Percentiles rank a stretch among this genome's conserved stretches.
phyloP scores from a whole-genome alignment of 2,113 vertebrate species.

The Lamprotornis superbus region DNA sequence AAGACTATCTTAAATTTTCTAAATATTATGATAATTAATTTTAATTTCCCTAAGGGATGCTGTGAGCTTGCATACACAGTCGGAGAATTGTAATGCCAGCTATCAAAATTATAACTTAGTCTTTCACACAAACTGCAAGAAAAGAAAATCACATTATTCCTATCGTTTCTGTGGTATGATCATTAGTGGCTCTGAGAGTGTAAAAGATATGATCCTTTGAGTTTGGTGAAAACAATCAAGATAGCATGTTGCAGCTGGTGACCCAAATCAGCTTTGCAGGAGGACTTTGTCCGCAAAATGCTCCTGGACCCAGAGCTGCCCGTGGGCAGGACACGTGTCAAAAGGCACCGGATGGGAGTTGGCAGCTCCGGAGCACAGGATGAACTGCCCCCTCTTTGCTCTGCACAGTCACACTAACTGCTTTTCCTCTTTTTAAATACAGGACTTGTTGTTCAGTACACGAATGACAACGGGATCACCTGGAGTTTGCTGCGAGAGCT shows the following conservation, averaged over 20 bases:
- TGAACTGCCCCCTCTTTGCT: not conserved
- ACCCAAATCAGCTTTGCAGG: not conserved
- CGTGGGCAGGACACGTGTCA: not conserved
- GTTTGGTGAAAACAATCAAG: not conserved
- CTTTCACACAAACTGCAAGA: not conserved
- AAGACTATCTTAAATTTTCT: not conserved
- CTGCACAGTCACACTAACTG: not conserved
- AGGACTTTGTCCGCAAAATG: not conserved
- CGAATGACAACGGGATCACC: conserved; percentile 90
- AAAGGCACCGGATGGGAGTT: accelerated
- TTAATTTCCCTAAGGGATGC: not conserved
- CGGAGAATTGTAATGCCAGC: not conserved
- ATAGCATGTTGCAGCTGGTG: not conserved
- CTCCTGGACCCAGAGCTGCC: not conserved
- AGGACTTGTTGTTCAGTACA: conserved; percentile 95
- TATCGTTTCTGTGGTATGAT: not conserved
- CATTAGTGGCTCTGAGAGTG: not conserved
- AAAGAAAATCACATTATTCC: not conserved
- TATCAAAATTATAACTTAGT: not conserved
- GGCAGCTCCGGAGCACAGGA: not conserved
- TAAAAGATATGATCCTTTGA: not conserved
- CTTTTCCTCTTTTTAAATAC: conserved; percentile 11
- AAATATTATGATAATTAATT: not conserved
- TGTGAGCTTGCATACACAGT: not conserved
- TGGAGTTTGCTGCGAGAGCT: conserved; percentile 92